phyloP scores from a whole-genome alignment of 2,797 vertebrate species.

The Cossypha caffra region DNA sequence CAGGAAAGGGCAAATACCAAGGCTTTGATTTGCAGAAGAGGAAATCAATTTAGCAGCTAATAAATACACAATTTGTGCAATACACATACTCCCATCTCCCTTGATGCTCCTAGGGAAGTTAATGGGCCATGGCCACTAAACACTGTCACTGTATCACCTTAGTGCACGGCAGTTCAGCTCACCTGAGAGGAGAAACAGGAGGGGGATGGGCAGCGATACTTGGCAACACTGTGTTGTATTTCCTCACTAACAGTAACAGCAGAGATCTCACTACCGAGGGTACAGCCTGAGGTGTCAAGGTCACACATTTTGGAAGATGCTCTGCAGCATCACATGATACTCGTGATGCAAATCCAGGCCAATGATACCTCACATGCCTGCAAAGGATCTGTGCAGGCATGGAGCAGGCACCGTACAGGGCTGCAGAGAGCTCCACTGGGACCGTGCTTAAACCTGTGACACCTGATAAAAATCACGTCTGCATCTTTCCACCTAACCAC shows the following conservation, averaged over 20 bases:
- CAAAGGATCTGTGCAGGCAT: neutral
- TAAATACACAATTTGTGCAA: constrained; percentile 28
- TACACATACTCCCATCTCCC: neutral
- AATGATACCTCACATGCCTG: accelerated
- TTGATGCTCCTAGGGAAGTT: neutral
- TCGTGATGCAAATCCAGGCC: neutral
- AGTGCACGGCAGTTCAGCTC: accelerated
- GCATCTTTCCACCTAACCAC: neutral
- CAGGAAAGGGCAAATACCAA: constrained; percentile 7
- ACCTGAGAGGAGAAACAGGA: neutral
- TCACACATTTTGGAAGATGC: constrained; percentile 13
- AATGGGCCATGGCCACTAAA: neutral
- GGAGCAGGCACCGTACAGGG: neutral
- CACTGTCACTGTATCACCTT: accelerated
- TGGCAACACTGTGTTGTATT: neutral
- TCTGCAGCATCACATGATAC: neutral
- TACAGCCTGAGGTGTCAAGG: neutral
- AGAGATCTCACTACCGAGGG: neutral
- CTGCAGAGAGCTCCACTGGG: neutral
- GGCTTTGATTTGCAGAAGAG: constrained; percentile 7
- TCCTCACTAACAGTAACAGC: neutral
- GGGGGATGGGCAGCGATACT: accelerated
- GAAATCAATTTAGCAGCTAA: constrained; percentile 53
- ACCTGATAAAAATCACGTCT: neutral
- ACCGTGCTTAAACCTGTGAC: neutral